phyloP scores from a whole-genome alignment of 1,140 invertebrate genomes.

The Frieseomelitta varia region DNA sequence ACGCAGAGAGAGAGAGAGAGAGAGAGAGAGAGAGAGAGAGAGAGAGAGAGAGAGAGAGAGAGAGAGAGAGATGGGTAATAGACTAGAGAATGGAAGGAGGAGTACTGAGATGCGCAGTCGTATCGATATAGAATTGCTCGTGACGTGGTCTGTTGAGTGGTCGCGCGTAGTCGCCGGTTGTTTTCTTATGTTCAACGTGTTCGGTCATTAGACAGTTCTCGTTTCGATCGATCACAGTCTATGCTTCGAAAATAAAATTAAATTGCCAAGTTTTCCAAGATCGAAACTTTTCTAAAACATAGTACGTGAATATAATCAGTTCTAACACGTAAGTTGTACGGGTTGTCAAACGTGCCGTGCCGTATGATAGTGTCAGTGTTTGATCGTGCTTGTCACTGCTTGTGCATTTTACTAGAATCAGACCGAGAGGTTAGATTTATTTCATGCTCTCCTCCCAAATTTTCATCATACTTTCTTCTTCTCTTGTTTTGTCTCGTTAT shows the following conservation, averaged over 20 bases:
- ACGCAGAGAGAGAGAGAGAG: neutral
- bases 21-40: neutral
- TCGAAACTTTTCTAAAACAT: neutral
- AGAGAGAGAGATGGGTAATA: slow-evolving; percentile 4
- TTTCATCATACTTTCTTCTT: neutral
- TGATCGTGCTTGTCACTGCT: slow-evolving; percentile 1
- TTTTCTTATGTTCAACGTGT: slow-evolving; percentile 18
- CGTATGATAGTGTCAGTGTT: slow-evolving; percentile 29
- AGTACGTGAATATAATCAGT: neutral
- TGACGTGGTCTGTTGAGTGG: slow-evolving; percentile 35
- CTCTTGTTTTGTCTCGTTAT: neutral
- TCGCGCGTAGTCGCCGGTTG: neutral
- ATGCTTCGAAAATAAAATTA: neutral
- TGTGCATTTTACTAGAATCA: neutral
- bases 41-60: neutral
- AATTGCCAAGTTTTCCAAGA: neutral
- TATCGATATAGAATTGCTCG: slow-evolving; percentile 24
- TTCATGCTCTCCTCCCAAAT: neutral
- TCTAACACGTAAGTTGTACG: neutral
- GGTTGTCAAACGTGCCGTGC: slow-evolving; percentile 4
- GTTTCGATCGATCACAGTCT: neutral
- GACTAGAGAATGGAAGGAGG: slow-evolving; percentile 5
- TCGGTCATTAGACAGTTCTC: neutral
- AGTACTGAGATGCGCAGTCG: slow-evolving; percentile 28
- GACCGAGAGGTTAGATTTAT: slow-evolving; percentile 32